Base-by-base conservation (phyloP, 2,797 vertebrate species). In the Sebastes cheni region DNA sequence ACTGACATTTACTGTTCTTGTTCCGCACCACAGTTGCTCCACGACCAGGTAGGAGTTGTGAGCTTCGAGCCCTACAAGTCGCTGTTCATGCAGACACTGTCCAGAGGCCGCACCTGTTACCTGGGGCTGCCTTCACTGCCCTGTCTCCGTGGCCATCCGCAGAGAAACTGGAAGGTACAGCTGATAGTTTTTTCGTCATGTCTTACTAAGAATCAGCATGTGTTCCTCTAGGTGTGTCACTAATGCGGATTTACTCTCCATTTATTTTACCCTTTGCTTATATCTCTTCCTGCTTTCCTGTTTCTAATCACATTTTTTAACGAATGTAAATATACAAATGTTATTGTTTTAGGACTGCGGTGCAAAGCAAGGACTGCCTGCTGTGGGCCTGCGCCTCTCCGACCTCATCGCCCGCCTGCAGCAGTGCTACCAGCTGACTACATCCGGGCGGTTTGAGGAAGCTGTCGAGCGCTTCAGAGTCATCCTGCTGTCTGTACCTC, bases 351-450 rank as follows among this genome's bases (percentile, higher is more conserved):
- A 95, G 97, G 98, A 99, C 96, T 89, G 97, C 90, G 82, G 97
- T 68, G 79, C 94, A 11, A 99, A 98, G 90, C 96, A 95, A 0
- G 97, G 97, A 1, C 91, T 99, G 0, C 98, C 98, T 0, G 98
- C 98, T 0, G 96, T 99, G 13, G 98, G 98, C 25, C 88, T 99
- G 85, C 98, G 97, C 66, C 97, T 99, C 20, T 95, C 96, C 0
- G 98, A 99, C 87, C 97, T 99, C 46, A 99, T 99, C 80, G 95
- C 98, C 18, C 97, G 98, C 20, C 93, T 99, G 79, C 98, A 99
- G 94, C 95, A 98, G 29, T 99, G 98, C 95, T 99, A 99, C 95
- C 98, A 99, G 92, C 90, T 99, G 73, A 99, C 98, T 83, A 99
- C 98, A 0, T 83, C 96, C 0, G 98, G 98, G 1, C 97, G 99